Evolutionary conservation across 2,113 vertebrate genomes (phyloP).

Genomic region (Ceyx margarethae): DNA sequence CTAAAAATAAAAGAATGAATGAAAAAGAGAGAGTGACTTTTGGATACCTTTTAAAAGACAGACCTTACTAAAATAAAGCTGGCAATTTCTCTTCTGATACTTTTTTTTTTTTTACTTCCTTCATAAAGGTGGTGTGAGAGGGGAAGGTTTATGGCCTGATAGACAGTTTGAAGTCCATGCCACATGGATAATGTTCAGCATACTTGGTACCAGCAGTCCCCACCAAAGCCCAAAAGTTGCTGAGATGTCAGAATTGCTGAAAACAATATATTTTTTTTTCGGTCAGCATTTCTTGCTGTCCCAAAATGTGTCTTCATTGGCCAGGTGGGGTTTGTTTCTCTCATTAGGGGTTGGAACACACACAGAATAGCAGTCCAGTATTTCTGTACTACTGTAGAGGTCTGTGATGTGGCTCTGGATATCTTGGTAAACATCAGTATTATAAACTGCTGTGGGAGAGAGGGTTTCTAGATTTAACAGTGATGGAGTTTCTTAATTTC

Average conservation of each 20-base stretch:
- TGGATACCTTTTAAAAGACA: constrained; percentile 51
- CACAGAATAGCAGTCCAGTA: neutral
- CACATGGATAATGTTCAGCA: neutral
- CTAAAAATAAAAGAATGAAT: constrained; percentile 77
- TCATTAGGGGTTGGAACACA: neutral
- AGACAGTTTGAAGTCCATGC: constrained; percentile 4
- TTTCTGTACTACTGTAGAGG: neutral
- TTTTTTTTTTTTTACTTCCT: neutral
- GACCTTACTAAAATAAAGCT: constrained; percentile 37
- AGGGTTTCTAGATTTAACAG: neutral
- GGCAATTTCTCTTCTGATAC: constrained; percentile 32
- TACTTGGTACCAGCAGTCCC: neutral
- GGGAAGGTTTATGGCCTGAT: neutral
- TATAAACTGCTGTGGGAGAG: neutral
- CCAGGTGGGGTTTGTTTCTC: neutral
- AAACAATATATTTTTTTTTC: neutral
- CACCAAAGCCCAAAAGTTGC: neutral
- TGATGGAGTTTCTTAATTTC: neutral
- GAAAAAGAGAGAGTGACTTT: constrained; percentile 58
- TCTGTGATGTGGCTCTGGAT: neutral
- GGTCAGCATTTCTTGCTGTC: neutral
- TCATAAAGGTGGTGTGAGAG: constrained; percentile 56
- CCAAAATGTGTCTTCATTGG: neutral
- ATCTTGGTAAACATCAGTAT: neutral
- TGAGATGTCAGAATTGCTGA: neutral